phyloP scores from a whole-genome alignment of 2,888 invertebrate species.

The Coenonympha glycerion region DNA sequence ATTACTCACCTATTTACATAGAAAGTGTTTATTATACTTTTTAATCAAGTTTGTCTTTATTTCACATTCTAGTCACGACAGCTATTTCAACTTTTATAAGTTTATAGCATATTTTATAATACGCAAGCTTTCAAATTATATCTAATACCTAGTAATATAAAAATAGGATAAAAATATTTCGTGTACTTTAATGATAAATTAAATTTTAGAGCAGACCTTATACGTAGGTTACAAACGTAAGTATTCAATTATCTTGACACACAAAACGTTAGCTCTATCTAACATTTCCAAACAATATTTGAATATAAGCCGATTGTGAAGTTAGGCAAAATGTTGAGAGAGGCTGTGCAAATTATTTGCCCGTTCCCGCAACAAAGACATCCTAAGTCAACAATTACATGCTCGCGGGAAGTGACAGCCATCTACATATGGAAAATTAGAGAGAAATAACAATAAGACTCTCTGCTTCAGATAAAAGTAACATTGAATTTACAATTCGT shows the following conservation, averaged over 20 bases:
- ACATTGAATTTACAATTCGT: too few relatives aligned
- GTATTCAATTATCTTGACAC: neutral
- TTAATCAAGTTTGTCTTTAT: neutral
- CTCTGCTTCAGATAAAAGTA: too few relatives aligned
- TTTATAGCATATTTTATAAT: too few relatives aligned
- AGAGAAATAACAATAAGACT: neutral
- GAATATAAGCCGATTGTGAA: slow-evolving; percentile 8
- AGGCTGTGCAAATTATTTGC: slow-evolving; percentile 8
- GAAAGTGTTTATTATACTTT: slow-evolving; percentile 1
- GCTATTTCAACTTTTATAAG: too few relatives aligned
- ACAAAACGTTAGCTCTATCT: neutral
- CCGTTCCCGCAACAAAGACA: slow-evolving; percentile 8
- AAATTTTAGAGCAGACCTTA: too few relatives aligned
- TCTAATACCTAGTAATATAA: too few relatives aligned
- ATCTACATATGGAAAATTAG: neutral
- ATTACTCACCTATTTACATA: slow-evolving; percentile 7
- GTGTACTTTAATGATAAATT: too few relatives aligned
- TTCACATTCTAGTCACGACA: neutral
- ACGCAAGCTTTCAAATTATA: too few relatives aligned
- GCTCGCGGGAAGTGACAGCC: slow-evolving; percentile 3
- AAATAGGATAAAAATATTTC: too few relatives aligned
- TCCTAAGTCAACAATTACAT: slow-evolving; percentile 13
- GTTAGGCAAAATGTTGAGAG: neutral
- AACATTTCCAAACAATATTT: slow-evolving; percentile 1
- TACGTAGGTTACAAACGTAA: neutral